Evolutionary conservation across 2,888 invertebrate genomes (phyloP), one percentile per base, ranked within the genome.

Genomic region (Ommatoiulus sabulosus): DNA sequence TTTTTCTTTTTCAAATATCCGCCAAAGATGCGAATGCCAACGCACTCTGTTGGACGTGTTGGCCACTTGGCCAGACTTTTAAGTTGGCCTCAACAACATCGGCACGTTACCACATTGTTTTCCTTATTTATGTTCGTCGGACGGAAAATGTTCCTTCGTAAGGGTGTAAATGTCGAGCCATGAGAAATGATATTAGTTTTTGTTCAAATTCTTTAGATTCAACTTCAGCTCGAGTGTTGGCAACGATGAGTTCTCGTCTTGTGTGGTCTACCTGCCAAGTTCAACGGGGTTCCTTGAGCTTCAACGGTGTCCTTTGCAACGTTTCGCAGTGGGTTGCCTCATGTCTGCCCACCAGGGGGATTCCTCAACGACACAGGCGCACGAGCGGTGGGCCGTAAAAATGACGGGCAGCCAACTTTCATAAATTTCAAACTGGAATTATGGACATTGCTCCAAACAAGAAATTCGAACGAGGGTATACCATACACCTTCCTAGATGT

Each of bases 161-260:
- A 63, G 63, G 63, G 63, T 63, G 63, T 63, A 63, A 63, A 63
- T 63, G 63, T 63, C 63, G 63, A 63, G 63, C 3, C 20, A 63
- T 63, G 63, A 63, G 63, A 63, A 63, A 63, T 63, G 63, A 63
- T 63, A 63, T 63, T 63, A 63, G 63, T 63, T 63, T 63, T 63
- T 63, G 63, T 63, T 63, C 20, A 63, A 63, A 63, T 63, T 63
- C 63, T 63, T 63, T 63, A 20, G 63, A 63, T 63, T 63, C 63
- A 63, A 63, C 63, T 63, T 63, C 63, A 63, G 63, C 20, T 63
- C 63, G 15, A 63, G 63, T 63, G 63, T 63, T 63, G 63, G 63
- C 63, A 63, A 63, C 63, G 63, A 63, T 63, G 63, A 63, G 63
- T 63, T 63, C 63, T 63, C 63, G 63, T 63, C 63, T 63, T 63